phyloP scores from a whole-genome alignment of 2,888 invertebrate genomes.

The Conchocele bisecta region DNA sequence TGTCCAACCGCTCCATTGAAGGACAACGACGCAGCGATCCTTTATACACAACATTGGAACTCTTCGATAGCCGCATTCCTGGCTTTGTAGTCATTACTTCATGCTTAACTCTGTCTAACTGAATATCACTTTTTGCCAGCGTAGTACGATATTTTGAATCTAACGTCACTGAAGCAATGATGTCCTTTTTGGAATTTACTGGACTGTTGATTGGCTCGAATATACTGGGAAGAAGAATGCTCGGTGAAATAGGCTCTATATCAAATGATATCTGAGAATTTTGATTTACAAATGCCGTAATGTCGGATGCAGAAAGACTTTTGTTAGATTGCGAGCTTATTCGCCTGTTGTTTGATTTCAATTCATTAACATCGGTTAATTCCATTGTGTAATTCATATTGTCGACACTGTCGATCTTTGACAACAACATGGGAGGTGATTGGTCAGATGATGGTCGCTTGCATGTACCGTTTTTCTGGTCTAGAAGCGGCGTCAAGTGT shows the following conservation, averaged over 20 bases:
- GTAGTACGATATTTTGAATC: constrained; percentile 32
- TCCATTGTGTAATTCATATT: constrained; percentile 27
- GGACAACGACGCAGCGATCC: constrained; percentile 55
- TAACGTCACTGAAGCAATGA: constrained; percentile 33
- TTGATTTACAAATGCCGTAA: no score
- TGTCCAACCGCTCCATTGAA: constrained; percentile 65
- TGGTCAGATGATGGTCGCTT: neutral
- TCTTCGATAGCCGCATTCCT: constrained; percentile 24
- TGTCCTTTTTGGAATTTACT: constrained; percentile 31
- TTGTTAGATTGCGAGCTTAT: neutral
- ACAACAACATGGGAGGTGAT: neutral
- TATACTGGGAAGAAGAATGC: no score
- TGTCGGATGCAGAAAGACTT: no score
- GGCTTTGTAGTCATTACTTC: neutral
- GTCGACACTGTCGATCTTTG: constrained; percentile 58
- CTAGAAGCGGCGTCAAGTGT: constrained; percentile 35
- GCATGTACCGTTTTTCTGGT: neutral
- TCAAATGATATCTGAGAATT: no score
- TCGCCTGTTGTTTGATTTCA: neutral
- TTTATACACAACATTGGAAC: constrained; percentile 44
- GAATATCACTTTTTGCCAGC: constrained; percentile 58
- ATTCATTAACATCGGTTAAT: constrained; percentile 2
- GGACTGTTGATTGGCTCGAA: constrained; percentile 28
- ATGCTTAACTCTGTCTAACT: constrained; percentile 18
- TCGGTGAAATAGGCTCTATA: no score